Evolutionary conservation across 2,797 vertebrate genomes (phyloP).

Genomic region (Momotus momota): DNA sequence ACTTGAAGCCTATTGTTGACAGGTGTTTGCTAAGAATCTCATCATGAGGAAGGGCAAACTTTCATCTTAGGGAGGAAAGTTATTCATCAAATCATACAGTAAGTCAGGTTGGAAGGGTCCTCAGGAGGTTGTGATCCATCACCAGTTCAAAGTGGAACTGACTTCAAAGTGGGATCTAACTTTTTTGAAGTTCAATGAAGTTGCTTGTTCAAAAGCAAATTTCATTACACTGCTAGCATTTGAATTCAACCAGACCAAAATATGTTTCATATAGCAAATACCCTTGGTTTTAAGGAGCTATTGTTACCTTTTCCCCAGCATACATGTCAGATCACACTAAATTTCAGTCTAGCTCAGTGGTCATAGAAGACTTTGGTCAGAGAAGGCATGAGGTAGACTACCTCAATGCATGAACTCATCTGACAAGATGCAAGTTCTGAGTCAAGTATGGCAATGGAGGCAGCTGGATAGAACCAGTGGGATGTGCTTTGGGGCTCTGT

Average conservation of each 20-base stretch:
- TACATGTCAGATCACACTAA: background rate
- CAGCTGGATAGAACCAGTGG: background rate
- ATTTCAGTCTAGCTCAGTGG: background rate
- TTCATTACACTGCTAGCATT: background rate
- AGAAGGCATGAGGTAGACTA: background rate
- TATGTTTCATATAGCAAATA: background rate
- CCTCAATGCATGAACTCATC: background rate
- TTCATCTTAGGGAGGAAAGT: background rate
- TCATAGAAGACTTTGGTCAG: accelerated
- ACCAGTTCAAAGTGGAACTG: background rate
- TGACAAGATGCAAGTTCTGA: background rate
- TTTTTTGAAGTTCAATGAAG: background rate
- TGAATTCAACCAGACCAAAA: background rate
- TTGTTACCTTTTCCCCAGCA: background rate
- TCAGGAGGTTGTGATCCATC: background rate
- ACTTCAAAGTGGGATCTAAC: background rate
- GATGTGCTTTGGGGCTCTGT: background rate
- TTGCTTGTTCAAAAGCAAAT: background rate
- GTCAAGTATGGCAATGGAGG: background rate
- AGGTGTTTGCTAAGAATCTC: background rate
- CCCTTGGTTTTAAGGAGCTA: background rate
- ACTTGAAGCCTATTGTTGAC: background rate
- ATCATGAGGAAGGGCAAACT: background rate
- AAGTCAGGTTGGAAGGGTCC: background rate
- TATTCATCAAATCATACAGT: background rate